Conservation (phyloP, 2,888 invertebrate genomes). For the Parnassius smintheus region DNA sequence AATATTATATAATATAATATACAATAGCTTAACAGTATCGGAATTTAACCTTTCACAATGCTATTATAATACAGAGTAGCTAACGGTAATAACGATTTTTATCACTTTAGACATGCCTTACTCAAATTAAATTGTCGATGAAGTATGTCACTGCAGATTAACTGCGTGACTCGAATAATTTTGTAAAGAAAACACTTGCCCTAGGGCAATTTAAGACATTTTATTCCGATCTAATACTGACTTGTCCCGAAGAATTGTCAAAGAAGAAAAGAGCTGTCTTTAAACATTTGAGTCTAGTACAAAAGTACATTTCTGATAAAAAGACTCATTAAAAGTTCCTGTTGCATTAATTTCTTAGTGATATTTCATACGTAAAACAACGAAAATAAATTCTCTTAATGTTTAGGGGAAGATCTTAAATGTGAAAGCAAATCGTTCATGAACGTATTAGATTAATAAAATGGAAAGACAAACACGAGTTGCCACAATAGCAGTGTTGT, state of each 20-base stretch:
- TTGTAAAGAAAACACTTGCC: too few species aligned
- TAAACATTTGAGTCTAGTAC: slow-evolving; percentile 86
- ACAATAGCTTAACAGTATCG: too few species aligned
- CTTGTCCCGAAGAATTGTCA: slow-evolving; percentile 85
- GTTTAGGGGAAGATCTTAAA: neutral
- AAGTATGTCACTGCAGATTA: too few species aligned
- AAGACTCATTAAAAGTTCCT: slow-evolving; percentile 85
- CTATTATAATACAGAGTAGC: too few species aligned
- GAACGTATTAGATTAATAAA: slow-evolving; percentile 45
- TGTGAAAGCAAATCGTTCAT: slow-evolving; percentile 1
- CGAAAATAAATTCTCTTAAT: slow-evolving; percentile 1
- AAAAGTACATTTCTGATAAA: slow-evolving; percentile 88
- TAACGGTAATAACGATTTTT: too few species aligned
- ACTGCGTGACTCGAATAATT: too few species aligned
- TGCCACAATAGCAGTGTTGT: slow-evolving; percentile 56
- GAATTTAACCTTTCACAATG: too few species aligned
- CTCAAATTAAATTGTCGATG: too few species aligned
- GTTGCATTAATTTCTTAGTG: slow-evolving; percentile 74
- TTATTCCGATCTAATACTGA: slow-evolving; percentile 30
- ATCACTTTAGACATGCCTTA: too few species aligned
- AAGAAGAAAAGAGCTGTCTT: slow-evolving; percentile 84
- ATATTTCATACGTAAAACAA: slow-evolving; percentile 77
- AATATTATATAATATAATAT: too few species aligned
- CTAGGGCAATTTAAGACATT: too few species aligned
- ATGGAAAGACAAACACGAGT: slow-evolving; percentile 52